phyloP scores from a whole-genome alignment of 2,888 invertebrate genomes.

The Myathropa florea region DNA sequence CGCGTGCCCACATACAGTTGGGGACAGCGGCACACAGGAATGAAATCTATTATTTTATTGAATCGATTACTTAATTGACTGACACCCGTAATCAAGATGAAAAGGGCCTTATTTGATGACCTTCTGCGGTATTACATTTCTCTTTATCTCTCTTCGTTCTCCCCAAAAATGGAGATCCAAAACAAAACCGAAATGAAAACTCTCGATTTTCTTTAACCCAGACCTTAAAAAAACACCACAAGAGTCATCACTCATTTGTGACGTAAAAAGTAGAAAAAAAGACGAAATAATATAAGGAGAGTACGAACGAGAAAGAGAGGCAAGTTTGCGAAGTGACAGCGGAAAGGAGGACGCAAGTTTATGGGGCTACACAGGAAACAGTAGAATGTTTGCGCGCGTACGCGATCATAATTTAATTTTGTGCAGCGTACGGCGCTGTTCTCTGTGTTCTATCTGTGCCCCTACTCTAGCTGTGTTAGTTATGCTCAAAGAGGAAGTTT shows the following conservation, averaged over 20 bases:
- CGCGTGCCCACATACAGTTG: slow-evolving; percentile 47
- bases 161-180: neutral
- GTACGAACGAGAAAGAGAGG: neutral
- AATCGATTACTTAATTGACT: slow-evolving; percentile 58
- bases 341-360: neutral
- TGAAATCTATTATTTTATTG: slow-evolving; percentile 39
- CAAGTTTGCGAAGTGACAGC: neutral
- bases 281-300: neutral
- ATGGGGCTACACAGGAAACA: slow-evolving; percentile 54
- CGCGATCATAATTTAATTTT: slow-evolving; percentile 62
- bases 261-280: neutral
- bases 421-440: slow-evolving; percentile 41
- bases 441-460: slow-evolving; percentile 5
- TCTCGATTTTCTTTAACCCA: slow-evolving; percentile 68
- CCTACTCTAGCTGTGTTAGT: neutral
- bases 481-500: slow-evolving; percentile 24
- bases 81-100: slow-evolving; percentile 47
- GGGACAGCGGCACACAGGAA: slow-evolving; percentile 2
- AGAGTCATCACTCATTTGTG: slow-evolving; percentile 40
- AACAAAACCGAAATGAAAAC: slow-evolving; percentile 20
- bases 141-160: neutral
- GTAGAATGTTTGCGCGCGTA: slow-evolving; percentile 45
- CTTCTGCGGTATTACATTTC: slow-evolving; percentile 22
- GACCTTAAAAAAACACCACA: slow-evolving; percentile 51
- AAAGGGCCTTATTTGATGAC: slow-evolving; percentile 32